Evolutionary conservation across 2,888 invertebrate genomes (phyloP), one percentile per base, ranked within the genome.

Genomic region (Pelosia muscerda): DNA sequence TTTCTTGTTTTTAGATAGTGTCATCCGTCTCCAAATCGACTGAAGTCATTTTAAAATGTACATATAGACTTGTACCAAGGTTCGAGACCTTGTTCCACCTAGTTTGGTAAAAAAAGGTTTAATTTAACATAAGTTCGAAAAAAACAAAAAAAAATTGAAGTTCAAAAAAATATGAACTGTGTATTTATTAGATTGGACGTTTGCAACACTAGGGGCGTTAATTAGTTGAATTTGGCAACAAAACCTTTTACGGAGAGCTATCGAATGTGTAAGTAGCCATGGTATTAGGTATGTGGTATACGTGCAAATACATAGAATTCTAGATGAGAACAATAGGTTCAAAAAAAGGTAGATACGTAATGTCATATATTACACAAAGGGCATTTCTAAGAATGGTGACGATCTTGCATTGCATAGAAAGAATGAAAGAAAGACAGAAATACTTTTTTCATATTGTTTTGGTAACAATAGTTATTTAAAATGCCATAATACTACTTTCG

Each of bases 291-390:
- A 11, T 5, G 1, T 19, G 15, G 38, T 42, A 19, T 49, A 49
- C 49, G n/a, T 49, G n/a, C 49, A 49, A 49, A 49, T 42, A 42
- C 42, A 42, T 49, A 49, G 49, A 49, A 49, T n/a, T 49, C n/a
- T 49, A 49, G 49, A 8, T 49, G n/a, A 2, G 49, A 49, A n/a
- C 49, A 49, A n/a, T n/a, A 49, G n/a, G 49, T 49, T 42, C 42
- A 49, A 49, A 42, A 42, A 42, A 49, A 19, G 42, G 13, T 34
- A 42, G 38, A 15, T 6, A 42, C 42, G 42, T 42, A 42, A 42
- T 19, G 42, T 42, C 19, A 1, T 49, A 8, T n/a, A 49, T 49
- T 42, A 6, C 42, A 19, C 6, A 42, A 6, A 5, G 19, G 3
- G 15, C 38, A 42, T 42, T 19, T 42, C 9, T 8, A 19, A 49